These are phyloP conservation scores for Galago senegalensis DNA, from an alignment of 2,797 vertebrate species.

Conservation along the genomic window DNA sequence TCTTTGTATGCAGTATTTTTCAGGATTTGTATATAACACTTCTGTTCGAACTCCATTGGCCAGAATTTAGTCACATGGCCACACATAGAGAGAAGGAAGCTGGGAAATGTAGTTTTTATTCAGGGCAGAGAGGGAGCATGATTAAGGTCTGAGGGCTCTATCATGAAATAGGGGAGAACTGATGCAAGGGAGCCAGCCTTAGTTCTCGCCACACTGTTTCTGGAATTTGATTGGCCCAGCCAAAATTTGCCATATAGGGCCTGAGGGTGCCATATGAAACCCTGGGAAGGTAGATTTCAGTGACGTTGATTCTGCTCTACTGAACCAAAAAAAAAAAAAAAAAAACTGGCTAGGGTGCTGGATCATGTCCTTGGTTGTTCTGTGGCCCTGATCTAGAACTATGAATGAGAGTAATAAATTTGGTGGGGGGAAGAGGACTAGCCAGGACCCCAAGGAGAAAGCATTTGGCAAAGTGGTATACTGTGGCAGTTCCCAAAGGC, in stretches of 20 bases:
- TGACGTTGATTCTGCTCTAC: not conserved
- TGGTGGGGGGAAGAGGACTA: not conserved
- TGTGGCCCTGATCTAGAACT: not conserved
- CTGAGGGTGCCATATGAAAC: not conserved
- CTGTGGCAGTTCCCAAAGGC: not conserved
- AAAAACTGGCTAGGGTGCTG: no score
- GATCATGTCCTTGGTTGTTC: not conserved
- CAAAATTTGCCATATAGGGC: not conserved
- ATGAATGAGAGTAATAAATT: not conserved
- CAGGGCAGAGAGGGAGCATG: no score
- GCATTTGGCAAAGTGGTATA: not conserved
- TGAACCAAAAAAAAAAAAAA: not conserved
- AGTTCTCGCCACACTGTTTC: not conserved
- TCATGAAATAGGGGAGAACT: no score
- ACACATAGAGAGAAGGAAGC: not conserved
- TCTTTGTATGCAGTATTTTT: not conserved
- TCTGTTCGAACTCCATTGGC: no score
- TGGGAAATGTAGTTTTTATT: not conserved
- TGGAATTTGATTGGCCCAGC: not conserved
- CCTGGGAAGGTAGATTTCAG: not conserved
- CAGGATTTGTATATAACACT: not conserved
- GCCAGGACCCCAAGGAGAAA: not conserved
- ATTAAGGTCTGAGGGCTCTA: not conserved
- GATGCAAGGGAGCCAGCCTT: not conserved
- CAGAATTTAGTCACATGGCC: not conserved